These are phyloP conservation scores for Graptemys geographica DNA, from an alignment of 2,797 vertebrate species.

Conservation along the genomic window DNA sequence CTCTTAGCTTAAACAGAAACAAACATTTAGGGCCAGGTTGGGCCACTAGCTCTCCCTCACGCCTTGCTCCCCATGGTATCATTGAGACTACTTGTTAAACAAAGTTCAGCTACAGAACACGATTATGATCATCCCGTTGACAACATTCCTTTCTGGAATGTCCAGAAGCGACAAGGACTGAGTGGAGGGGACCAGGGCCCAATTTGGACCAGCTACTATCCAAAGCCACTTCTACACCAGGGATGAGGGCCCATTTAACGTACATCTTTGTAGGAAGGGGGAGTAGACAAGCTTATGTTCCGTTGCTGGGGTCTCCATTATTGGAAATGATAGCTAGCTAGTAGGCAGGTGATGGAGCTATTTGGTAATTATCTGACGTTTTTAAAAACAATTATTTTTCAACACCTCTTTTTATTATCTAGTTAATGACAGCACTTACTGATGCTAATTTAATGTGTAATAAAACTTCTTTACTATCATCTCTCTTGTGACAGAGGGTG, in stretches of 20 bases:
- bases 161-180: not conserved
- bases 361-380: slow-evolving; percentile 69
- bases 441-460: slow-evolving; percentile 79
- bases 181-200: not conserved
- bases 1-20: not conserved
- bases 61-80: rapidly evolving
- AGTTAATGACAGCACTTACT: slow-evolving; percentile 78
- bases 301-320: slow-evolving; percentile 17
- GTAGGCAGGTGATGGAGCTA: slow-evolving; percentile 33
- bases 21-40: rapidly evolving
- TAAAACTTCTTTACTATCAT: slow-evolving; percentile 80
- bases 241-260: not conserved
- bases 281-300: slow-evolving; percentile 31
- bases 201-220: not conserved
- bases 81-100: not conserved
- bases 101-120: not conserved
- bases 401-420: slow-evolving; percentile 78
- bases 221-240: not conserved
- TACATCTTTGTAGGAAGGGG: not conserved
- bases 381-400: slow-evolving; percentile 77
- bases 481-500: slow-evolving; percentile 61
- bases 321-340: slow-evolving; percentile 42
- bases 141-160: not conserved
- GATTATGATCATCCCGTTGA: rapidly evolving
- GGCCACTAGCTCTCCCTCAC: not conserved